A percentile compares a stretch with the other conserved stretches of the same genome.
Evolutionary conservation across 2,797 vertebrate genomes (phyloP).

Genomic region (Sylvilagus floridanus): DNA sequence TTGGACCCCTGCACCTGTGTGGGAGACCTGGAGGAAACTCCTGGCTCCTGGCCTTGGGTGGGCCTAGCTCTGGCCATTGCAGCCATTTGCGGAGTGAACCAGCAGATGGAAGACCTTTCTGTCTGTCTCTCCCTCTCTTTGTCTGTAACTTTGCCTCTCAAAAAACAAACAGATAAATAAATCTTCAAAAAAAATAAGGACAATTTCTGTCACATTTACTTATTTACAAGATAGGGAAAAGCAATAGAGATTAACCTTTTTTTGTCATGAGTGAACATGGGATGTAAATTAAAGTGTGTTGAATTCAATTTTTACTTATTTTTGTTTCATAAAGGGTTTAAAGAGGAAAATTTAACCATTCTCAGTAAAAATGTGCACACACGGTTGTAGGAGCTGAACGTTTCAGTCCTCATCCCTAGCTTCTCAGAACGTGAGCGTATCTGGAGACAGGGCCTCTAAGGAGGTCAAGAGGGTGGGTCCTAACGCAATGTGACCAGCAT

Average conservation of each 20-base stretch:
- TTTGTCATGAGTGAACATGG: background rate
- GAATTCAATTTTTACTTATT: slow-evolving; percentile 38
- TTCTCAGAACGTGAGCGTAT: background rate
- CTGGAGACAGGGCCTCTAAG: background rate
- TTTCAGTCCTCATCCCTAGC: background rate
- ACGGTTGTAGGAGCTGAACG: background rate
- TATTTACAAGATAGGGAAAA: slow-evolving; percentile 23
- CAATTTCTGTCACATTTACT: background rate
- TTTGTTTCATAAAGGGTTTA: slow-evolving; percentile 52
- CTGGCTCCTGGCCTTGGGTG: no score
- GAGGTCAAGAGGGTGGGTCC: background rate
- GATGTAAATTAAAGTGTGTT: slow-evolving; percentile 16
- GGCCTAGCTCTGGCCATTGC: no score
- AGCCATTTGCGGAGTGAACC: no score
- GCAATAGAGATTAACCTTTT: slow-evolving; percentile 6
- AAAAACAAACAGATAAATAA: no score
- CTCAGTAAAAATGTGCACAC: background rate
- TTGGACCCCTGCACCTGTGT: no score
- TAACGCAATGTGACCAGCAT: background rate
- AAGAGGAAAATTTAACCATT: slow-evolving; percentile 41
- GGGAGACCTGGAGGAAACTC: no score
- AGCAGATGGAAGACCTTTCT: no score
- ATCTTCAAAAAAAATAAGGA: background rate
- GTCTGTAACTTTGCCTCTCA: no score
- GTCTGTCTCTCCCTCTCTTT: no score